Evolutionary conservation across 2,113 vertebrate species (phyloP).

Genomic region (Tetrao urogallus): DNA sequence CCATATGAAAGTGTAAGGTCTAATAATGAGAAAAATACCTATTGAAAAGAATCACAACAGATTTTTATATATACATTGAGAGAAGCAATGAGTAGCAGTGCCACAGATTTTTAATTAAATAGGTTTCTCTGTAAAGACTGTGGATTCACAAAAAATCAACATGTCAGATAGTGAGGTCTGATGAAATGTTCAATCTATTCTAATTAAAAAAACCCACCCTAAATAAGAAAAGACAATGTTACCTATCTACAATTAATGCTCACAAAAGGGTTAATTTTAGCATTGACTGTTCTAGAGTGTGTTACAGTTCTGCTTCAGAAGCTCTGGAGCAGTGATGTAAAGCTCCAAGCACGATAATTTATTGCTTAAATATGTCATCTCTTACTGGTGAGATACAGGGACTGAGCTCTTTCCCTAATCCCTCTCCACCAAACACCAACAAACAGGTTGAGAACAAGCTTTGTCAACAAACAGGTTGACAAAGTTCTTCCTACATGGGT

Average conservation of each 20-base stretch:
- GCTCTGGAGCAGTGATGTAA: neutral
- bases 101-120: neutral
- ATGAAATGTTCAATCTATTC: neutral
- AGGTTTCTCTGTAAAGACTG: neutral
- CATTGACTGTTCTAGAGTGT: neutral
- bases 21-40: neutral
- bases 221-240: neutral
- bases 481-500: neutral
- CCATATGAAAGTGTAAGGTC: neutral
- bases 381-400: constrained; percentile 1
- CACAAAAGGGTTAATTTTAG: neutral
- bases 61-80: neutral
- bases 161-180: neutral
- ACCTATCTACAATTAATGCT: neutral
- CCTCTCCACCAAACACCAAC: neutral
- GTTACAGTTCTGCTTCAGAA: neutral
- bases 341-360: neutral
- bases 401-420: neutral
- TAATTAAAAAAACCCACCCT: neutral
- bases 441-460: too few species aligned
- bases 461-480: neutral
- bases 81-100: neutral
- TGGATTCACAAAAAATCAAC: neutral
- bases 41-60: neutral
- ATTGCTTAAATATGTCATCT: constrained; percentile 5